Evolutionary conservation across 2,113 vertebrate species (phyloP).

Genomic region (Furnarius figulus): DNA sequence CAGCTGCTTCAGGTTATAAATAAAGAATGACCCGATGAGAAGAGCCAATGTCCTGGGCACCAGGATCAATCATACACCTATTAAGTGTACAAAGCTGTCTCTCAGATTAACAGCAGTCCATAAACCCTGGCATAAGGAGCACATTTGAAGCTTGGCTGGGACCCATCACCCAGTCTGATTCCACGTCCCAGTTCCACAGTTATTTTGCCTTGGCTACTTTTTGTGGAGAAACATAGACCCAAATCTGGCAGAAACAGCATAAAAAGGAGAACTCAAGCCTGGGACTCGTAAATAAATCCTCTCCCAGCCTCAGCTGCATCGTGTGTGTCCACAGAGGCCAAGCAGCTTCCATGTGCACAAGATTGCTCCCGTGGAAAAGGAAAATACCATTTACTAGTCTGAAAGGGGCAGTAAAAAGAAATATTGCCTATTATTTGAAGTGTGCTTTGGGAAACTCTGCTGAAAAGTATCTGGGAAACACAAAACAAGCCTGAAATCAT

Average conservation of each 20-base stretch:
- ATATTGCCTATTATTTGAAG: neutral
- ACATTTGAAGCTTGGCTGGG: neutral
- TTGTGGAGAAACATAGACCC: neutral
- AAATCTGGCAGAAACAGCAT: neutral
- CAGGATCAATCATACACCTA: constrained; percentile 28
- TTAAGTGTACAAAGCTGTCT: constrained; percentile 5
- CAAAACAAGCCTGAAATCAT: neutral
- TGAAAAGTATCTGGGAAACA: neutral
- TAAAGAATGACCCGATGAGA: constrained; percentile 27
- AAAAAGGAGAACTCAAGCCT: neutral
- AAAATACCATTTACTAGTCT: neutral
- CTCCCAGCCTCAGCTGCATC: neutral
- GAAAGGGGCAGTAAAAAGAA: neutral
- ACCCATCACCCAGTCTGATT: neutral
- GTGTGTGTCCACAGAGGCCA: neutral
- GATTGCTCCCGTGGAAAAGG: neutral
- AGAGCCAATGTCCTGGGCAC: neutral
- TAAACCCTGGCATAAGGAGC: neutral
- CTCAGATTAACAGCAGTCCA: constrained; percentile 15
- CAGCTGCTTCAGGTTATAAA: constrained; percentile 37
- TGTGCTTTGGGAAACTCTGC: neutral
- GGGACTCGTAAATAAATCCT: neutral
- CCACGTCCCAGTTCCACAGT: neutral
- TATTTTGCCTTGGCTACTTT: neutral
- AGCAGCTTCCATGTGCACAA: neutral